These are phyloP conservation scores for Lethenteron camtschaticum DNA, from an alignment of 2,113 vertebrate species.

Conservation along the genomic window DNA sequence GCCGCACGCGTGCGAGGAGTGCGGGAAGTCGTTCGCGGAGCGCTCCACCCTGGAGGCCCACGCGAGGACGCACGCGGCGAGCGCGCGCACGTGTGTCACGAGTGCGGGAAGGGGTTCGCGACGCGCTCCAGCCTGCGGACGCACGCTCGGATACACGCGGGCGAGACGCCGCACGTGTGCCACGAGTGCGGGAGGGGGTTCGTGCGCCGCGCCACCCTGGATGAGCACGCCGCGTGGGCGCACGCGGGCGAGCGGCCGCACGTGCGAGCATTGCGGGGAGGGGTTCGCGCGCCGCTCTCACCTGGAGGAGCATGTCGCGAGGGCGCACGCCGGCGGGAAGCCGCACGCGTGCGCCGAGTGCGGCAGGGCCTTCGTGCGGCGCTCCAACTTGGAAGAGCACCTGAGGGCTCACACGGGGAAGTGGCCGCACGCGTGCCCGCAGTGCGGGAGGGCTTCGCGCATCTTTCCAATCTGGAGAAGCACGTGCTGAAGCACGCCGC, in stretches of 20 bases:
- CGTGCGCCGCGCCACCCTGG: neutral
- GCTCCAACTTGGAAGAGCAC: no score
- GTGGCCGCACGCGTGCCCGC: no score
- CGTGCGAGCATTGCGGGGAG: slow-evolving; percentile 7
- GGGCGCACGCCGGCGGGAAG: slow-evolving; percentile 9
- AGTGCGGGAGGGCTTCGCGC: no score
- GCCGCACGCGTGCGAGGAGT: neutral
- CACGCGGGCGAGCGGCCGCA: neutral
- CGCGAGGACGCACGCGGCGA: slow-evolving; percentile 8
- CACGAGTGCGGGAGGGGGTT: slow-evolving; percentile 8
- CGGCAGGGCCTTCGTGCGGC: no score
- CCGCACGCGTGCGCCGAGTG: no score
- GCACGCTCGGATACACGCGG: slow-evolving; percentile 10
- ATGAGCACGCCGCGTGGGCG: neutral
- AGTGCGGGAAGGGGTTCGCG: slow-evolving; percentile 14
- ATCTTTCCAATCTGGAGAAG: no score
- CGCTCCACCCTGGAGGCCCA: neutral
- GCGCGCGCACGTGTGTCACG: slow-evolving; percentile 13
- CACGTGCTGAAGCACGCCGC: no score
- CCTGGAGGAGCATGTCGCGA: slow-evolving; percentile 10
- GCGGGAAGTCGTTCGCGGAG: neutral
- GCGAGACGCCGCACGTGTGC: slow-evolving; percentile 9
- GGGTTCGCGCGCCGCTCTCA: slow-evolving; percentile 12
- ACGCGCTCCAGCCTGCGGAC: slow-evolving; percentile 12
- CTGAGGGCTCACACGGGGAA: no score